A percentile compares a stretch with the other conserved stretches of the same genome.
Conservation (phyloP, 2,797 vertebrate species). For the Liasis olivaceus region DNA sequence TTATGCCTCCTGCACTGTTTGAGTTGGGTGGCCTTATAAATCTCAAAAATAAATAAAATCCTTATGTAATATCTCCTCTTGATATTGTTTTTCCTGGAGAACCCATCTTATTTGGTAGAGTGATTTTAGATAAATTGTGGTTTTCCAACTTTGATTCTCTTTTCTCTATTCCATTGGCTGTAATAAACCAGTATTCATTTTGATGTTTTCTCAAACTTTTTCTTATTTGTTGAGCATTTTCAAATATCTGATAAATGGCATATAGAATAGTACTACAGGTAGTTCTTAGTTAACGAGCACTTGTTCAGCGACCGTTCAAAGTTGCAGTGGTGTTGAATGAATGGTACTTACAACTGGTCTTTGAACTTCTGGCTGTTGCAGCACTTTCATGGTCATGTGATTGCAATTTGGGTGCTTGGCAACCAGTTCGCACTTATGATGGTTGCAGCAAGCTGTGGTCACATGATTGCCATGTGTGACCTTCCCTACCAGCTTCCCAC, state of each 20-base stretch:
- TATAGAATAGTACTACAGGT: neutral
- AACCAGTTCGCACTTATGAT: neutral
- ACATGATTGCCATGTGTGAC: neutral
- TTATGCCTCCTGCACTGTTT: neutral
- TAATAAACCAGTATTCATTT: neutral
- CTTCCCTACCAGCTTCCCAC: neutral
- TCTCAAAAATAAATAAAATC: neutral
- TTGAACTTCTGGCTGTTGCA: neutral
- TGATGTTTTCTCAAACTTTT: neutral
- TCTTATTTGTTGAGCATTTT: neutral
- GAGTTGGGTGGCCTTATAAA: neutral
- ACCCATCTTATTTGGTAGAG: neutral
- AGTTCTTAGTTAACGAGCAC: neutral
- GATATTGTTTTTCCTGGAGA: neutral
- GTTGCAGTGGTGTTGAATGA: neutral
- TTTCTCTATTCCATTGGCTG: neutral
- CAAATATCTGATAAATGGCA: neutral
- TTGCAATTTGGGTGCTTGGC: neutral
- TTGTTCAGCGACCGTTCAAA: neutral
- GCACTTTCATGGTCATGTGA: neutral
- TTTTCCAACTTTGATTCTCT: neutral
- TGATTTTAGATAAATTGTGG: neutral
- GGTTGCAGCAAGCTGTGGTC: neutral
- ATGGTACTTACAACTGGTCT: neutral
- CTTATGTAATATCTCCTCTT: neutral